Base-by-base conservation (phyloP, 2,888 invertebrate species). In the Netelia melanura region DNA sequence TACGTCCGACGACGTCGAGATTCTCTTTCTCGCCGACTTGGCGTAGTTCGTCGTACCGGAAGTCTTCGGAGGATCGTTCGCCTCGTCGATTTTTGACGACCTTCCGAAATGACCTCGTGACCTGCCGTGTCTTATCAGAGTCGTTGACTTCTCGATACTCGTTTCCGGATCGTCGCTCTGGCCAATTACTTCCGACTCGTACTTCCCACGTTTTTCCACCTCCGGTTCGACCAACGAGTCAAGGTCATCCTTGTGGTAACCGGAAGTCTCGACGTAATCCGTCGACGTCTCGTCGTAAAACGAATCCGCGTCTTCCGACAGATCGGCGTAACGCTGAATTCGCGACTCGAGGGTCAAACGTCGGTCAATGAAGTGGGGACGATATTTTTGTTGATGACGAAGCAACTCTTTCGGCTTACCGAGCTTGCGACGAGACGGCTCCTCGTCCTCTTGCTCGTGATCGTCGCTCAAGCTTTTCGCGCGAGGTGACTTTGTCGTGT, bases 41-140 rank as follows among this genome's bases (percentile, higher is more conserved):
- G 1, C 44, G n/a, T 58, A 6, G 10, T 17, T 25, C 0, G 65
- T 56, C 8, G 62, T 8, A 44, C 43, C 76, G 43, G 30, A 58
- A 65, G 48, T 65, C 43, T 52, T 48, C 10, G 52, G 3, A 10
- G 71, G 10, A 8, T 65, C 64, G 8, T 62, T 78, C 54, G 67
- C 38, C 23, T 81, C 83, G 0, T 81, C 83, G 58, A 75, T 52
- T 64, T 82, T 87, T 14, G 75, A 54, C 17, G 90, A 88, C 30
- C 92, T 87, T 0, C 82, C 85, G 11, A 94, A 91, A 82, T 94
- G 93, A 58, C 87, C 91, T 8, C 94, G 90, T 0, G 95, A 95
- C 68, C 94, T 92, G 23, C 94, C 92, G 88, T 95, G 95, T 56
- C 95, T 93, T 84, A 95, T 95, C 85, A 90, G 89, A 9, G 90